phyloP scores from a whole-genome alignment of 35 echinoderm and acorn worm genomes.

The Holothuria glaberrima region DNA sequence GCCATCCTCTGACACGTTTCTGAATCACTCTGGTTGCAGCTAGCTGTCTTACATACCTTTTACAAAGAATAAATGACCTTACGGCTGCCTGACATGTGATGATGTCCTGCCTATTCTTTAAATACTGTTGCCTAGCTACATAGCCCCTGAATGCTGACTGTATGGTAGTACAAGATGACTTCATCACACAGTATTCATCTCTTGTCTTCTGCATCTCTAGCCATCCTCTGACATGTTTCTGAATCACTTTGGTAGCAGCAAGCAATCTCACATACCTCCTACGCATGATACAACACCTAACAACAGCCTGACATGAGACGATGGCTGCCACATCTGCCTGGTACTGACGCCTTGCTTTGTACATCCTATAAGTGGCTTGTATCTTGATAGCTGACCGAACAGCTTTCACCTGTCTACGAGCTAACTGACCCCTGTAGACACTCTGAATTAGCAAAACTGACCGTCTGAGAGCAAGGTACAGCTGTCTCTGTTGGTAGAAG shows the following conservation, averaged over 20 bases:
- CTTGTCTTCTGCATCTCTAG: neutral
- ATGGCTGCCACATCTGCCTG: neutral
- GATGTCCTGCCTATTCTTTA: neutral
- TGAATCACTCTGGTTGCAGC: slow-evolving; percentile 67
- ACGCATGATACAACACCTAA: slow-evolving; percentile 29
- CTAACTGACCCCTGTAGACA: slow-evolving; percentile 62
- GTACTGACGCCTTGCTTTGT: slow-evolving; percentile 48
- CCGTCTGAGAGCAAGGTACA: slow-evolving; percentile 4
- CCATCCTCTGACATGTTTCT: slow-evolving; percentile 55
- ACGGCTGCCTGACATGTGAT: slow-evolving; percentile 61
- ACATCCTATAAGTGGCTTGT: slow-evolving; percentile 64
- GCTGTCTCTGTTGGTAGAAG: slow-evolving; percentile 53
- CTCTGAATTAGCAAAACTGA: slow-evolving; percentile 70
- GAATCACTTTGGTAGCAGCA: slow-evolving; percentile 59
- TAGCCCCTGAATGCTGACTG: slow-evolving; percentile 8
- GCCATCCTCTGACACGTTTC: slow-evolving; percentile 47
- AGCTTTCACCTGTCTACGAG: slow-evolving; percentile 27
- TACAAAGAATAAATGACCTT: slow-evolving; percentile 26
- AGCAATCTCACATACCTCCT: slow-evolving; percentile 6
- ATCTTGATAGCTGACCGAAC: slow-evolving; percentile 65
- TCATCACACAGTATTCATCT: neutral
- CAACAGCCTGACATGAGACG: slow-evolving; percentile 56
- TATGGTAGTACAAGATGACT: neutral
- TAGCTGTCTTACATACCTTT: neutral
- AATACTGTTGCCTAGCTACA: neutral